These are phyloP conservation scores for Sterrhoptilus dennistouni DNA, from an alignment of 2,113 vertebrate genomes.

Conservation along the genomic window DNA sequence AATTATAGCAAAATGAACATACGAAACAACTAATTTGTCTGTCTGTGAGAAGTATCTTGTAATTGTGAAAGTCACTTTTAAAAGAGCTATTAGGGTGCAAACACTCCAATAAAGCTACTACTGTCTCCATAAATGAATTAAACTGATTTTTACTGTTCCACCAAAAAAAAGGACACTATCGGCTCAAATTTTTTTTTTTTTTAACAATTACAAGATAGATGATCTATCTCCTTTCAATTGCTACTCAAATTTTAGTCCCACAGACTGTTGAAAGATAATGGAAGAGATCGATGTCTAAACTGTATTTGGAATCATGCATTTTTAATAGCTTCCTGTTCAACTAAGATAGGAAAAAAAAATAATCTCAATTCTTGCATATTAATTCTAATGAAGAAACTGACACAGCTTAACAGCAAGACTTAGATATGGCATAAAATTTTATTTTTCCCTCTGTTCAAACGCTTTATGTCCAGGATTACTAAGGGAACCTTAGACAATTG, in stretches of 20 bases:
- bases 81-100: neutral
- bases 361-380: neutral
- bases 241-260: neutral
- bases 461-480: neutral
- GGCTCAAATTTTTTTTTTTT: neutral
- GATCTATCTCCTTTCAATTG: neutral
- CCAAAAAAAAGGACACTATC: rapidly evolving
- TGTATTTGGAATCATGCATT: neutral
- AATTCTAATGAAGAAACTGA: neutral
- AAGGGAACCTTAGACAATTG: neutral
- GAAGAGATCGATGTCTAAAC: neutral
- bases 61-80: neutral
- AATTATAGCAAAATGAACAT: neutral
- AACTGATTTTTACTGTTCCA: neutral
- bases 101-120: neutral
- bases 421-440: neutral
- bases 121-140: neutral
- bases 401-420: neutral
- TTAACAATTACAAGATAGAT: neutral
- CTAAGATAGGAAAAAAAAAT: neutral
- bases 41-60: neutral
- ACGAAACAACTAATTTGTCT: neutral
- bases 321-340: neutral
- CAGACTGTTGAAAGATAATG: neutral
- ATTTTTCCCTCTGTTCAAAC: neutral